Base-by-base conservation (phyloP, 2,113 vertebrate genomes). In the Ciconia stormi region DNA sequence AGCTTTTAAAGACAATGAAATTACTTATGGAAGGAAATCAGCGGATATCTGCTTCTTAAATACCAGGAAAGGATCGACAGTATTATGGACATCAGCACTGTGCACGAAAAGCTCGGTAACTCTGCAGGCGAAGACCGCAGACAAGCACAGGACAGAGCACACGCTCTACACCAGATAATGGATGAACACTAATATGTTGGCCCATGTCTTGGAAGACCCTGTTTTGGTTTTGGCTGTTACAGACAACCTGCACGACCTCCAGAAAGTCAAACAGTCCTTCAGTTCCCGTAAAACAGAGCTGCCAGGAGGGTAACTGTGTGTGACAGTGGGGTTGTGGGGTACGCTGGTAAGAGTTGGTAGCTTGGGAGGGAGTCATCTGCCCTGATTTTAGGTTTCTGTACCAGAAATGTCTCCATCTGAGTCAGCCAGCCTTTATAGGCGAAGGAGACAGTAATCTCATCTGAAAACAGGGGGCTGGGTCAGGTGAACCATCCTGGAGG, bases 81-180 rank as follows among this genome's bases (percentile, higher is more conserved):
- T 17, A 6, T 56, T 84, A 56, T 2, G 44, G 69, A 32, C 23
- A n/a, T 36, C 11, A 29, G 25, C 3, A 2, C 8, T 50, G 26
- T 34, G 25, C 11, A 11, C 17, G 7, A 71, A 74, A 47, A 32
- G 30, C 22, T 70, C 38, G 52, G 34, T 15, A 17, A 14, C 30
- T 49, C 65, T 29, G 52, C 74, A 63, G 40, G 26, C 0, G 1
- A 55, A 52, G 40, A 36, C 42, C 1, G 0, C 30, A 36, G 44
- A 22, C 7, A 17, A 49, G 36, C 53, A 40, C 8, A 8, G n/a
- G 11, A 44, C 32, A 38, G 66, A 52, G n/a, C 22, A 40, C 55
- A 58, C 2, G 1, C 6, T 3, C 23, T 38, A 6, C 2, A 1
- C 44, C 19, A 27, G 29, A 76, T 47, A 20, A 71, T 46, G n/a